Evolutionary conservation across 2,113 vertebrate genomes (phyloP).

Genomic region (Calyptomena viridis): DNA sequence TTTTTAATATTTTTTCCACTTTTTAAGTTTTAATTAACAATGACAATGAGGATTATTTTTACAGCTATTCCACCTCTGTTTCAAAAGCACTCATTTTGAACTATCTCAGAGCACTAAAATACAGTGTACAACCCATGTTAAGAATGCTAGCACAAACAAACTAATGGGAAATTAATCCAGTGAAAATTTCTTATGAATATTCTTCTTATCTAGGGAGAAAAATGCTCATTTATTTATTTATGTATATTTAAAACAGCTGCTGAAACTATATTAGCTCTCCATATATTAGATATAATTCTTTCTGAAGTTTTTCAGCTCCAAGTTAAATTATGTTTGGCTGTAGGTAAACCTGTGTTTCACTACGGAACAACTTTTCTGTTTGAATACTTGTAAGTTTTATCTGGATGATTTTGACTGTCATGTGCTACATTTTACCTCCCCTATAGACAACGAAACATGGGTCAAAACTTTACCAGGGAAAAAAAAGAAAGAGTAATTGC

Average conservation of each 20-base stretch:
- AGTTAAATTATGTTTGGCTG: neutral
- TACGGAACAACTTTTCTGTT: neutral
- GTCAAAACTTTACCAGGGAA: neutral
- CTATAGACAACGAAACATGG: neutral
- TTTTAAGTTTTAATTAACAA: conserved; percentile 27
- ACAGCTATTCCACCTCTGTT: neutral
- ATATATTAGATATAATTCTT: neutral
- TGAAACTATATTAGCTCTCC: neutral
- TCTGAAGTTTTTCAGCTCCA: neutral
- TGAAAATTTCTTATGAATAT: neutral
- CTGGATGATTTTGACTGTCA: neutral
- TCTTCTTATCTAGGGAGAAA: neutral
- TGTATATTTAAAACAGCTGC: neutral
- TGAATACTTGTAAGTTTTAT: neutral
- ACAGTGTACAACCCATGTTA: neutral
- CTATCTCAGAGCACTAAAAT: conserved; percentile 14
- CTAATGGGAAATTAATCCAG: neutral
- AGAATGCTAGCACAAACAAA: neutral
- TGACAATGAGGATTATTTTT: neutral
- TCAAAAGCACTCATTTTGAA: conserved; percentile 8
- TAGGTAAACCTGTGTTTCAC: neutral
- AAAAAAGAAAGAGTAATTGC: neutral
- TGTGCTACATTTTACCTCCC: neutral
- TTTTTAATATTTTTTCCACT: neutral
- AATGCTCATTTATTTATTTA: neutral